These are phyloP conservation scores for Sylvia borin DNA, from an alignment of 2,797 vertebrate species.

Conservation along the genomic window DNA sequence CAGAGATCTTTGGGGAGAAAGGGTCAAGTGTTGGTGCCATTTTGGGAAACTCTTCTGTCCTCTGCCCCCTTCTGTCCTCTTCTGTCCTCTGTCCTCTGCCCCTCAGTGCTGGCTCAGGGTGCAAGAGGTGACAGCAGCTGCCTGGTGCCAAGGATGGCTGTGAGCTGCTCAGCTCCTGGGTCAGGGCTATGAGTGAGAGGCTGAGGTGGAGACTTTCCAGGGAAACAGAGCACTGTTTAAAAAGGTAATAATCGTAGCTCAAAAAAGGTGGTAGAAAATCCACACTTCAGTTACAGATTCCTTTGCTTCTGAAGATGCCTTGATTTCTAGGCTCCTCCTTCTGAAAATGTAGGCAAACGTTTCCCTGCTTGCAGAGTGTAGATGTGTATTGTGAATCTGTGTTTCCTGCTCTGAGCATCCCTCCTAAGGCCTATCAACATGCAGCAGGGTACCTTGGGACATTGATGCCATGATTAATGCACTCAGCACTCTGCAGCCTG, in stretches of 20 bases:
- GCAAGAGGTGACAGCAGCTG: not conserved
- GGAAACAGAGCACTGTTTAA: not conserved
- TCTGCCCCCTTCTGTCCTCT: not conserved
- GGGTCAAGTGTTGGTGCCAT: not conserved
- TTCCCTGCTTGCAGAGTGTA: not conserved
- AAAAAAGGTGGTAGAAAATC: not conserved
- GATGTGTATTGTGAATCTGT: not conserved
- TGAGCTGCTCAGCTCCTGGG: not conserved
- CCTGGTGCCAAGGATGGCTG: not conserved
- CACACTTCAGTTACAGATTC: not conserved
- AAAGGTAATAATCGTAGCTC: not conserved
- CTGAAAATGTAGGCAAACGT: not conserved
- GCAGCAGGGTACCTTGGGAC: not conserved
- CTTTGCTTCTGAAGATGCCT: not conserved
- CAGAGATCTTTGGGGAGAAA: not conserved
- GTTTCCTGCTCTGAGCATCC: not conserved
- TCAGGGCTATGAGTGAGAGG: not conserved
- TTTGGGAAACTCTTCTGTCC: not conserved
- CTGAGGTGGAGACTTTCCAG: not conserved
- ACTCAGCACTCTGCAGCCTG: not conserved
- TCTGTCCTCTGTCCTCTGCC: not conserved
- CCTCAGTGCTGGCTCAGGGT: not conserved
- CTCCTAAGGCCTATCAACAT: not conserved
- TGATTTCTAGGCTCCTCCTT: not conserved
- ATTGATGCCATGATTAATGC: fast-evolving